Evolutionary conservation across 2,888 invertebrate genomes (phyloP), one percentile per base, ranked within the genome.

Genomic region (Arrhopalites spinosus): DNA sequence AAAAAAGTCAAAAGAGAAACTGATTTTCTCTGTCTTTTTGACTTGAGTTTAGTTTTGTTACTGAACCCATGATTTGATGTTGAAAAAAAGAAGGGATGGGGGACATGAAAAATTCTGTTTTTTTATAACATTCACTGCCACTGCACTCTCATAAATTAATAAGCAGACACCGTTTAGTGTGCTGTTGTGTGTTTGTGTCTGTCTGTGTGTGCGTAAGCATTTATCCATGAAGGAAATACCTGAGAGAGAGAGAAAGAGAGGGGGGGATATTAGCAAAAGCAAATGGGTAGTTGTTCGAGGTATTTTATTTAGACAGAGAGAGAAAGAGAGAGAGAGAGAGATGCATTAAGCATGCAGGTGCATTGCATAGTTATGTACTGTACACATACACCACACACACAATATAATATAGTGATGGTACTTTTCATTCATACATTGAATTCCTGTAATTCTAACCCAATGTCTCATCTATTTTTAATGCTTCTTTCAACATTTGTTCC

Each of bases 391-490:
- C 5, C 11, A 36, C 5, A 13, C 23, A 59, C 59, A 59, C 59
- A 25, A 20, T n/a, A n/a, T n/a, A n/a, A n/a, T n/a, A 25, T 2
- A 59, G 59, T 25, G 17, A 53, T 53, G 53, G 17, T n/a, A 25
- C 59, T 59, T 13, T 25, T 59, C 20, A 25, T 20, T 27, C 27
- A 27, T 15, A 15, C 15, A 2, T 43, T 66, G 66, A 20, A 66
- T 45, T 45, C 43, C 66, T 45, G 45, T 66, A 66, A 45, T 66
- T 43, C 45, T 30, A 50, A 69, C 29, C n/a, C 69, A 50, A 69
- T 43, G 59, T 36, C 27, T 59, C 59, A 71, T 71, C 71, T 71
- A 71, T 71, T 71, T 71, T 71, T 71, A 71, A 71, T 71, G 43
- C 29, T 66, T 30, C 69, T 56, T 69, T 69, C 59, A 59, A 70